These are phyloP conservation scores for Drosophila baimaii DNA, from an alignment of 1,140 invertebrate genomes.

Conservation along the genomic window DNA sequence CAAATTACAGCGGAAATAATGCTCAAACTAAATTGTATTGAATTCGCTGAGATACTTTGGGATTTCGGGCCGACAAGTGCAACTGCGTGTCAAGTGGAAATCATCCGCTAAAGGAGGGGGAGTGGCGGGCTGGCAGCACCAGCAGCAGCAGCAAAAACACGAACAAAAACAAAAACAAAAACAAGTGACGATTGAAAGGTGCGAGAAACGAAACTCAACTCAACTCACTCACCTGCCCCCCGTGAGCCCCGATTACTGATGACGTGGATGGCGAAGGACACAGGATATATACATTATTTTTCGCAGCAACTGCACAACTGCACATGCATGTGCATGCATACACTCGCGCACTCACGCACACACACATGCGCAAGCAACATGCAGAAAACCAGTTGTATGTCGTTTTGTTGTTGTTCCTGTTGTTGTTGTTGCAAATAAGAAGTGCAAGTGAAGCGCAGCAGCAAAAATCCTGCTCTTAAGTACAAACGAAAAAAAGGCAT, in stretches of 20 bases:
- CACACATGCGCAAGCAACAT: slow-evolving; percentile 29
- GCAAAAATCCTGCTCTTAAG: slow-evolving; percentile 53
- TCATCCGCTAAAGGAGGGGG: slow-evolving; percentile 9
- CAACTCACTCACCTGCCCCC: slow-evolving; percentile 70
- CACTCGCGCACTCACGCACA: slow-evolving; percentile 20
- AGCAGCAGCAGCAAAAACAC: slow-evolving; percentile 10
- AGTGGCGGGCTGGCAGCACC: slow-evolving; percentile 27
- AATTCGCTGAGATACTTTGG: slow-evolving; percentile 3
- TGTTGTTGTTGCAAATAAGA: slow-evolving; percentile 39
- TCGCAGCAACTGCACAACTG: slow-evolving; percentile 60
- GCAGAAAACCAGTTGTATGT: slow-evolving; percentile 42
- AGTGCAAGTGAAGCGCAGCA: slow-evolving; percentile 45
- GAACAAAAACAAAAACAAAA: slow-evolving; percentile 23
- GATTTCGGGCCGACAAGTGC: slow-evolving; percentile 1
- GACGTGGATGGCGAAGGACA: slow-evolving; percentile 67
- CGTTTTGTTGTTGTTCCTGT: slow-evolving; percentile 12
- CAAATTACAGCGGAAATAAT: slow-evolving; percentile 9
- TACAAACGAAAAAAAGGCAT: slow-evolving; percentile 51
- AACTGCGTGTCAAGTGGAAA: slow-evolving; percentile 46
- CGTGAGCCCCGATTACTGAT: slow-evolving; percentile 54
- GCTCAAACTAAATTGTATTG: not conserved
- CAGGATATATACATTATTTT: slow-evolving; percentile 46
- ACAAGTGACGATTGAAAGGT: slow-evolving; percentile 20
- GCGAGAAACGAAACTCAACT: no score
- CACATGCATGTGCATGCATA: slow-evolving; percentile 43